Base-by-base conservation (phyloP, 2,797 vertebrate species). In the Serranus cabrilla region DNA sequence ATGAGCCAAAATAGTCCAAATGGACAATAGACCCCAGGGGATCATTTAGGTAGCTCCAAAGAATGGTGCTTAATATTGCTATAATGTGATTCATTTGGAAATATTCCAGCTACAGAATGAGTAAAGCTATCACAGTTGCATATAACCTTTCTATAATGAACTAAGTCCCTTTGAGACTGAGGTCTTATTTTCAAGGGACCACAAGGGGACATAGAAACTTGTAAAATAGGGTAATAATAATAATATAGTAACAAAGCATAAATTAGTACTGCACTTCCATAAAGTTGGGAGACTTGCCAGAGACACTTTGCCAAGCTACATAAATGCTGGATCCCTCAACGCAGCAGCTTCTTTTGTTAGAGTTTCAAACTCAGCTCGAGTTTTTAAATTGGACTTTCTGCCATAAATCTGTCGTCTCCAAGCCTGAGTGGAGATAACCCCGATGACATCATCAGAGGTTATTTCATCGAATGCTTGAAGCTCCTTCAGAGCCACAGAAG, bases 51-150 rank as follows among this genome's bases (percentile, higher is more conserved):
- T 16, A 31, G 49, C 21, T 64, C 7, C 5, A 46, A 68, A 42
- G 12, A 43, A 50, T 43, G 18, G 25, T 37, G 11, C 27, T 13
- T 40, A 45, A 73, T 39, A n/a, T 50, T 45, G 20, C 10, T 27
- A 27, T 27, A 27, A 27, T 39, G 2, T 14, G 34, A 50, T 65
- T 45, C 1, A 42, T 49, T 54, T 66, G 25, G 17, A 67, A 13
- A 17, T 64, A 51, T 49, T 66, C 27, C 62, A 70, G 13, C 42
- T 31, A 39, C 21, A 69, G 47, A 49, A 31, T 17, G 10, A 51
- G 27, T 5, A 34, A 8, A 21, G 39, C 8, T 42, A 49, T 56
- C 43, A 37, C 14, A 46, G 55, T 1, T 50, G 34, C 55, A 57
- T 61, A 17, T 31, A 60, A 20, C 20, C 39, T 64, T 73, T 39